Evolutionary conservation across 2,113 vertebrate genomes (phyloP), one percentile per base, ranked within the genome.

Genomic region (Corythaixoides concolor): DNA sequence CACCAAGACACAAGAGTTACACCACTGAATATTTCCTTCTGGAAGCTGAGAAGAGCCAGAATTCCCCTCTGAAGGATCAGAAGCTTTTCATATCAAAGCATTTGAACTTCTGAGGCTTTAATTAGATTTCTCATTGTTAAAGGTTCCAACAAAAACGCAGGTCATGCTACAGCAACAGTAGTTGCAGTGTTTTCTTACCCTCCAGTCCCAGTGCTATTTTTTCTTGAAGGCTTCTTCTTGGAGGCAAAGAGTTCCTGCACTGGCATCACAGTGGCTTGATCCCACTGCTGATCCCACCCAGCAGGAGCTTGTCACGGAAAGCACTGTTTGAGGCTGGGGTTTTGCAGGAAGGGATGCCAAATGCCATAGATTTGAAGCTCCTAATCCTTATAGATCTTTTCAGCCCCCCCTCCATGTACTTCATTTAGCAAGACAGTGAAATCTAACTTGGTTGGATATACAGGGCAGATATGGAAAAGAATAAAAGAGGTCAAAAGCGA

Each of bases 251-350:
- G 32, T 2, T 69, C 58, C 79, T 67, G 60, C 43, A 11, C 49
- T 6, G 17, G 3, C 3, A 2, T 67, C 15, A 10, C 77, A 62
- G 4, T 12, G 33, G 3, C 19, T 39, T 70, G 23, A 64, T 79
- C 41, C 53, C n/a, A 45, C 14, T 41, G 21, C 60, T 58, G 12
- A 24, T 21, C 33, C 15, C 64, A 49, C 8, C 43, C 64, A 52
- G 8, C 76, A 49, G 20, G 0, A 0, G 0, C 13, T 52, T 5
- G 18, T 52, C 58, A 33, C 2, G 1, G 27, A 33, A 66, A 58
- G 23, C 3, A 2, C 24, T 32, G 1, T n/a, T 13, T 60, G 50
- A 47, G 49, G 11, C 3, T 5, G 17, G 41, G 15, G 3, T 58
- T 94, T 53, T 88, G 45, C 55, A 85, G 64, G 33, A 85, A 9